Evolutionary conservation across 2,797 vertebrate genomes (phyloP), one percentile per base, ranked within the genome.

Genomic region (Phalloptychus januarius): DNA sequence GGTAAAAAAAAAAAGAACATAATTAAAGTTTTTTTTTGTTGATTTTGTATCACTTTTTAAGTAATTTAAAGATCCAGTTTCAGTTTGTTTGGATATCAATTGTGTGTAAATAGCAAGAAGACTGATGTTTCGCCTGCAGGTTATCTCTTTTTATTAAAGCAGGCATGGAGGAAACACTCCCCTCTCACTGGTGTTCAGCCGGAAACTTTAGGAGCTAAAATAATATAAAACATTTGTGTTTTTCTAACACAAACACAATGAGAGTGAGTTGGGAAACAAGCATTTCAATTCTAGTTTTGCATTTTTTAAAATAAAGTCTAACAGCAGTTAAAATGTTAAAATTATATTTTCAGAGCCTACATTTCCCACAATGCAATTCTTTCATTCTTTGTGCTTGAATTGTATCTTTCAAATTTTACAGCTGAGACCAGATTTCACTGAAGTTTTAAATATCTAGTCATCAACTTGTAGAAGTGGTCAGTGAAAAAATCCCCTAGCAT

Each of bases 31-130:
- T n/a, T 75, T 74, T 28, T 38, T 8, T 71, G 1, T 48, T 2
- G 23, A 69, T 78, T 71, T 73, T 25, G 33, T 54, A 5, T 44
- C 70, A 48, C 1, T 50, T 50, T 73, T 16, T 72, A 45, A 63
- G 46, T 46, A 0, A 50, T 54, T 74, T 38, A 46, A 58, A 44
- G 28, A 71, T 31, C 76, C 83, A 88, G 87, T 91, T 87, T 87
- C 77, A 4, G 23, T 78, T 44, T 82, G 81, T 90, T 80, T 83
- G 83, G 75, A 10, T 75, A 61, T 80, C 81, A 80, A 74, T 50
- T 23, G 0, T 75, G 73, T 33, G 82, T 81, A 91, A 91, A 89
- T 79, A 90, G 8, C n/a, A 44, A 28, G 25, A 7, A 10, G 67
- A 5, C 48, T n/a, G 10, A 44, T 36, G 25, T 5, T 45, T 63